Base-by-base conservation (phyloP, 2,888 invertebrate genomes). In the Erebia epiphron region DNA sequence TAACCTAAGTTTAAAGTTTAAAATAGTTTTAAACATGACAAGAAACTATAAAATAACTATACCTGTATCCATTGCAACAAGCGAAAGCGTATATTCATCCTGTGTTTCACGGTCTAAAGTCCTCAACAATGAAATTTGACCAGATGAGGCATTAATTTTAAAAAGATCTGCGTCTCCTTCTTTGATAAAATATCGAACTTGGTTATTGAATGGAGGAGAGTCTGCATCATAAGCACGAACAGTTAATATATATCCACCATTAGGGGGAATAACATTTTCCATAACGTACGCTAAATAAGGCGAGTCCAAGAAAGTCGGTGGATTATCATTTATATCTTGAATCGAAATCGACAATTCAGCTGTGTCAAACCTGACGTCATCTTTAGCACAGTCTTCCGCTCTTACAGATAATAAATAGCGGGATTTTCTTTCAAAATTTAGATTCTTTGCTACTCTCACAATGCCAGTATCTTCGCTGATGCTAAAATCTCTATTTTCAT, bases 61-160 rank as follows among this genome's bases (percentile, higher is more conserved):
- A 98, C 98, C 98, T 79, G 98, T 98, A 94, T 98, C 98, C 97
- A 98, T 98, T 72, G 98, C 98, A 73, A 98, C 97, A 67, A 98
- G 94, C 2, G 97, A 97, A 77, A 98, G 93, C 67, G 96, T 95
- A 85, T 98, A 98, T 90, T 97, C 97, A 73, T 96, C 95, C 82
- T 97, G 96, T 75, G 95, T 90, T 93, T 98, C 98, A 67, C 98
- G 94, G 89, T 98, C 98, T 82, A 98, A 91, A 0, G 97, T 96
- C 80, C 97, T 94, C 79, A 97, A 94, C 77, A 98, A 94, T 70
- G 97, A 97, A 83, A 99, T 97, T 88, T 98, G 97, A 46, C 99
- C 99, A 58, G 97, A 97, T 68, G 97, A 97, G 7, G 98, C 97
- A 89, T 98, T 97, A 81, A 99, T 97, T 81, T 96, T 95, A 89